Percentiles rank a stretch among this genome's conserved stretches.
Conservation (phyloP, 2,797 vertebrate species). For the Crenuchus spilurus region DNA sequence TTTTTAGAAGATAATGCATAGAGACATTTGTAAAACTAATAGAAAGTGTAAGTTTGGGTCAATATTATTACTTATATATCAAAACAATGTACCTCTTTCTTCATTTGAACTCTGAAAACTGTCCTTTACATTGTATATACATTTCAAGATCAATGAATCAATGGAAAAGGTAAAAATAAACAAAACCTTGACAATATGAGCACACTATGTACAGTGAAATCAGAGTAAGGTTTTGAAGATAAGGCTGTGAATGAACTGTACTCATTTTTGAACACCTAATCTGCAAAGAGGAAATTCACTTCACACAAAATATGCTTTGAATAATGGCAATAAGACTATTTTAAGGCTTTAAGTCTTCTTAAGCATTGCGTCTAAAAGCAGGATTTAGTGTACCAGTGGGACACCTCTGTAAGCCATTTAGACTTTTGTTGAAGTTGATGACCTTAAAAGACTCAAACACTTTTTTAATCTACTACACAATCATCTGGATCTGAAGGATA, state of each 20-base stretch:
- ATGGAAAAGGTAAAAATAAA: no score
- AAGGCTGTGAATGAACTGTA: neutral
- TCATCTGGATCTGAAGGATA: slow-evolving; percentile 44
- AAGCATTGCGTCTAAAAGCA: slow-evolving; percentile 7
- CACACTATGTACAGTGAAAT: neutral
- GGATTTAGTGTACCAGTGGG: slow-evolving; percentile 30
- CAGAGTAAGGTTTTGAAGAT: neutral
- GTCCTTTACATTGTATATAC: no score
- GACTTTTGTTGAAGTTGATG: slow-evolving; percentile 16
- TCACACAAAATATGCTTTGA: slow-evolving; percentile 8
- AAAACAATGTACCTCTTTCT: no score
- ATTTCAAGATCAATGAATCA: no score
- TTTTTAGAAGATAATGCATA: no score
- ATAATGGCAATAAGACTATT: neutral
- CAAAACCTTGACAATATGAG: no score
- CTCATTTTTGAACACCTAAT: slow-evolving; percentile 4
- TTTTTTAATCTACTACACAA: slow-evolving; percentile 19
- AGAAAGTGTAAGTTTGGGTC: no score
- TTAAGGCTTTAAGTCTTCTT: slow-evolving; percentile 5
- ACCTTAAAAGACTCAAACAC: slow-evolving; percentile 9
- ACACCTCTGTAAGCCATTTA: slow-evolving; percentile 41
- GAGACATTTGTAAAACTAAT: no score
- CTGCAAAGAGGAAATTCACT: neutral
- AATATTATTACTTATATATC: no score
- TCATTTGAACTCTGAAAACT: no score